A percentile compares a stretch with the other conserved stretches of the same genome.
phyloP scores from a whole-genome alignment of 2,797 vertebrate species.

The Furcifer pardalis region DNA sequence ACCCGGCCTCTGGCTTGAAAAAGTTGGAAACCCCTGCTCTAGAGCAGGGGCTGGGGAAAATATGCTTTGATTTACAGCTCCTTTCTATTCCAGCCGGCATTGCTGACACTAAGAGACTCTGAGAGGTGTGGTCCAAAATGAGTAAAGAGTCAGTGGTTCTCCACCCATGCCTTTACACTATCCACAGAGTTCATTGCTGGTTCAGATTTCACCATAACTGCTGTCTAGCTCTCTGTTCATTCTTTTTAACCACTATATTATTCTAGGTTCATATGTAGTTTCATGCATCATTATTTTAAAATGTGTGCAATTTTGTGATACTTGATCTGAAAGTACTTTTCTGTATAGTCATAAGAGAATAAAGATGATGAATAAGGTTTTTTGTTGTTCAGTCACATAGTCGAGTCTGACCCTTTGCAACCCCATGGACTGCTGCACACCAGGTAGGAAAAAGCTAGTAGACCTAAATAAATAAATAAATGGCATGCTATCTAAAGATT shows the following conservation, averaged over 20 bases:
- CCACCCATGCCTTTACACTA: background rate
- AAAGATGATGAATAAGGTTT: slow-evolving; percentile 37
- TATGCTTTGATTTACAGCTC: background rate
- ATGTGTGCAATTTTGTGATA: slow-evolving; percentile 31
- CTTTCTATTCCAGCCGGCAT: background rate
- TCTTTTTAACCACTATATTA: background rate
- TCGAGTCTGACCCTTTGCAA: too few relatives aligned
- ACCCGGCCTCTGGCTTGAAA: too few relatives aligned
- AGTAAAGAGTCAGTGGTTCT: background rate
- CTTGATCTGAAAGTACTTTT: slow-evolving; percentile 35
- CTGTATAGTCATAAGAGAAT: slow-evolving; percentile 33
- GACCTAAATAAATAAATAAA: slow-evolving; percentile 45
- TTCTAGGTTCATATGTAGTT: background rate
- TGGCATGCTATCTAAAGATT: slow-evolving; percentile 62
- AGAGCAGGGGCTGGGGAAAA: background rate
- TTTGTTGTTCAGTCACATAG: too few relatives aligned
- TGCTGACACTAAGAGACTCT: background rate
- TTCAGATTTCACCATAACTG: background rate
- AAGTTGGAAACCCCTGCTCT: too few relatives aligned
- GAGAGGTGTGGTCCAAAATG: background rate
- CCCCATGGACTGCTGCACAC: too few relatives aligned
- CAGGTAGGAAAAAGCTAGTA: too few relatives aligned
- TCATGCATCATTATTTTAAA: slow-evolving; percentile 31
- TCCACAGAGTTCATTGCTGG: background rate
- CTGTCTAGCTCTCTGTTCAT: background rate